Evolutionary conservation across 2,797 vertebrate species (phyloP), one percentile per base, ranked within the genome.

Genomic region (Botia kubotai): DNA sequence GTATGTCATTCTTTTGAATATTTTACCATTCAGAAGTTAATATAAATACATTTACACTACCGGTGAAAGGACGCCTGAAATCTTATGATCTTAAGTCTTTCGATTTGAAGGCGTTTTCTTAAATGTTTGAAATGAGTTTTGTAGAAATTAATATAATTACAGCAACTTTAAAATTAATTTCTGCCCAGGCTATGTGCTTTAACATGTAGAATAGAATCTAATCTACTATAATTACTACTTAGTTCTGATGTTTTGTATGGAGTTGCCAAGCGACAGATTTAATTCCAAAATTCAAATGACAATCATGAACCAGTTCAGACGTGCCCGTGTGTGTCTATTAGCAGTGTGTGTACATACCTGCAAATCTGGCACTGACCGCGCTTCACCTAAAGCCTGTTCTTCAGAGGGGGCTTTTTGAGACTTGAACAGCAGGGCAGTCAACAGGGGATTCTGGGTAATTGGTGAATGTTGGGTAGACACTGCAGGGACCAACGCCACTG

Each of bases 361-460:
- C 66, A 83, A 75, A 50, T 83, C 82, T 21, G 77, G 78, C 60
- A 83, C 53, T 46, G 82, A 46, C 19, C 23, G 62, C 16, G 66
- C 72, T 57, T 83, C 77, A 60, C 16, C 57, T 7, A 75, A 66
- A n/a, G 67, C 39, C 21, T 83, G 73, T 50, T 77, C 60, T 53
- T 72, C 58, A 46, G 53, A 36, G 17, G 39, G n/a, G 6, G 19
- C 39, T 62, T 80, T 77, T 14, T 73, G 71, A 73, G 78, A 57
- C 36, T 83, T 83, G 14, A 80, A 80, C 4, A 83, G 78, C 50
- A 83, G 68, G 1, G 82, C 60, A 48, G 78, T 60, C 11, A 83
- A 58, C 60, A 83, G 62, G 10, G 82, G 82, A 80, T 83, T 83
- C 82, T 83, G 78, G 60, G 73, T 80, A 83, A 83, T 46, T 2